These are phyloP conservation scores for Chamaetylas fuelleborni DNA, from an alignment of 2,113 vertebrate species.

Conservation along the genomic window DNA sequence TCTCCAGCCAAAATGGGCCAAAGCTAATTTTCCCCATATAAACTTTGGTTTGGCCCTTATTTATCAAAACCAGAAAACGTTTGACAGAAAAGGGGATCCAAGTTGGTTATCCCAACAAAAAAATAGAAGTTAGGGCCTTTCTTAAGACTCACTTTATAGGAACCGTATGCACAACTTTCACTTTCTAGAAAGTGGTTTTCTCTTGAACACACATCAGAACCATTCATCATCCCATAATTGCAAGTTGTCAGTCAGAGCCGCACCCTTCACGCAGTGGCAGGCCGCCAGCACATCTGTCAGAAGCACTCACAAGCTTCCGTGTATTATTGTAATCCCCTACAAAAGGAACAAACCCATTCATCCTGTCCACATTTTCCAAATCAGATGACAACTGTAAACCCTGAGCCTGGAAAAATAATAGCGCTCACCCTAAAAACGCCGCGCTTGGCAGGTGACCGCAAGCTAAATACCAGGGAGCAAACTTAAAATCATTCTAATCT, in stretches of 20 bases:
- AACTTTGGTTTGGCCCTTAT: constrained; percentile 69
- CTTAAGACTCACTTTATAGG: constrained; percentile 75
- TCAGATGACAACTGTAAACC: constrained; percentile 72
- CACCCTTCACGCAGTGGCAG: constrained; percentile 80
- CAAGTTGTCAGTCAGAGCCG: constrained; percentile 82
- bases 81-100: constrained; percentile 55
- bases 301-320: constrained; percentile 82
- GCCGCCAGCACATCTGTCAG: constrained; percentile 87
- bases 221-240: constrained; percentile 80
- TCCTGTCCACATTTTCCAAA: constrained; percentile 78
- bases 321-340: constrained; percentile 84
- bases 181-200: constrained; percentile 84
- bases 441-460: constrained; percentile 49
- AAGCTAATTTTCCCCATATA: constrained; percentile 68
- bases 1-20: constrained; percentile 70
- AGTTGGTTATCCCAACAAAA: constrained; percentile 69
- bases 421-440: constrained; percentile 39
- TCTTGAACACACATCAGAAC: constrained; percentile 82
- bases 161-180: constrained; percentile 79
- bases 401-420: constrained; percentile 66
- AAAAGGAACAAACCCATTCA: constrained; percentile 79
- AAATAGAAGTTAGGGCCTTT: constrained; percentile 66
- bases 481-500: not conserved
- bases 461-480: not conserved
- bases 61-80: constrained; percentile 75